A percentile compares a stretch with the other conserved stretches of the same genome.
phyloP scores from a whole-genome alignment of 2,797 vertebrate genomes.

The Gymnoscopelus microlampas region DNA sequence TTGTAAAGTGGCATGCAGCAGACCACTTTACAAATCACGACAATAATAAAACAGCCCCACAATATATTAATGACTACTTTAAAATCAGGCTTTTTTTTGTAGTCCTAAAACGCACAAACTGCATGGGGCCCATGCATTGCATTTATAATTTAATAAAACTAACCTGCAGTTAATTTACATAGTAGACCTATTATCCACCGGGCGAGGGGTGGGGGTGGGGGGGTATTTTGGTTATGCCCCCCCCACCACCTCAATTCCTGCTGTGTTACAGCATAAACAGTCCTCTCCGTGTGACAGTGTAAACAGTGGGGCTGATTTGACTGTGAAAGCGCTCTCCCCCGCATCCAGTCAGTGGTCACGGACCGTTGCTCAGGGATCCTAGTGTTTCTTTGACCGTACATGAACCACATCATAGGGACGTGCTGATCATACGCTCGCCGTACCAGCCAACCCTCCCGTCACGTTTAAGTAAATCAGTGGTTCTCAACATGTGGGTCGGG shows the following conservation, averaged over 20 bases:
- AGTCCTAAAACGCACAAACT: conserved; percentile 40
- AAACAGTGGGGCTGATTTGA: conserved; percentile 84
- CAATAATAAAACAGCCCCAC: too few species aligned
- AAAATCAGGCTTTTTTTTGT: too few species aligned
- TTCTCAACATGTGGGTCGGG: too few species aligned
- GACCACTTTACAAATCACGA: too few species aligned
- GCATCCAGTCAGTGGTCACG: conserved; percentile 84
- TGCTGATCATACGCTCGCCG: conserved; percentile 47
- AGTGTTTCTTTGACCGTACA: conserved; percentile 77
- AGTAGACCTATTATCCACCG: conserved; percentile 32
- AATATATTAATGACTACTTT: too few species aligned
- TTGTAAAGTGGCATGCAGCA: too few species aligned
- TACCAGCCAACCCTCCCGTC: conserved; percentile 39
- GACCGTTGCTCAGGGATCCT: conserved; percentile 84
- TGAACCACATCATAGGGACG: conserved; percentile 79
- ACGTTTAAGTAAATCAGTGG: too few species aligned
- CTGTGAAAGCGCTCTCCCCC: conserved; percentile 83
- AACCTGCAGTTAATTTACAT: conserved; percentile 58
- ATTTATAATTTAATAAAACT: conserved; percentile 44
- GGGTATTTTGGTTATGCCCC: conserved; percentile 10
- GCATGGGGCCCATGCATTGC: conserved; percentile 5
- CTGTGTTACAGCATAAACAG: conserved; percentile 66
- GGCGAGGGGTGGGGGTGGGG: conserved; percentile 3
- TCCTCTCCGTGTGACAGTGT: conserved; percentile 65
- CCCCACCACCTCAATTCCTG: conserved; percentile 24